Conservation (phyloP, 2,888 invertebrate genomes). For the Lithosia quadra region DNA sequence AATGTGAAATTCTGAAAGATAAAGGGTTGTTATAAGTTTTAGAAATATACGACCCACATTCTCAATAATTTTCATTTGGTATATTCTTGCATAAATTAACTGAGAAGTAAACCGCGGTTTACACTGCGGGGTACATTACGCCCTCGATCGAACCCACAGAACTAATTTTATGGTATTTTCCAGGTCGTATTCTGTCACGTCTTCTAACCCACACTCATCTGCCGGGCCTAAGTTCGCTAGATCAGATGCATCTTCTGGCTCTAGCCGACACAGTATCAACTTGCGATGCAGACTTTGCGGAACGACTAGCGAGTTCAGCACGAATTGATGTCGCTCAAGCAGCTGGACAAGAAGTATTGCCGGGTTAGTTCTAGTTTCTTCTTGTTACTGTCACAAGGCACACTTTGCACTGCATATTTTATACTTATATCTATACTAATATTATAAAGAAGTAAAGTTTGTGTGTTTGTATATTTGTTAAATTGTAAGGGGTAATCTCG, state of each 20-base stretch:
- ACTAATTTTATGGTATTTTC: conserved; percentile 5
- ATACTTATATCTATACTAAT: no score
- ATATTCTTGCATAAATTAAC: no score
- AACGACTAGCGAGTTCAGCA: conserved; percentile 88
- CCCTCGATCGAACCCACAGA: background rate
- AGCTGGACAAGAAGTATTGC: conserved; percentile 71
- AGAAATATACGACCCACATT: background rate
- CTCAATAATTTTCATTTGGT: no score
- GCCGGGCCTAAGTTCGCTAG: conserved; percentile 97
- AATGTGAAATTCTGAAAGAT: background rate
- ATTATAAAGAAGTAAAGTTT: no score
- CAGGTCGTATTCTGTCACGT: conserved; percentile 93
- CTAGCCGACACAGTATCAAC: conserved; percentile 99
- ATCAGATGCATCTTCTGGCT: conserved; percentile 99
- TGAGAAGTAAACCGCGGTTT: no score
- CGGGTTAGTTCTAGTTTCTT: conserved; percentile 59
- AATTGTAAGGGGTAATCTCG: no score
- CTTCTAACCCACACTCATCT: conserved; percentile 97
- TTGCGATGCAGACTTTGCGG: conserved; percentile 95
- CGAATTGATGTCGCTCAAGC: conserved; percentile 68
- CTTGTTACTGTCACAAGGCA: background rate
- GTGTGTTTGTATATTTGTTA: no score
- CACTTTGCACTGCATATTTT: no score
- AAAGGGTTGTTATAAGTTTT: background rate
- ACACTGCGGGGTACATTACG: background rate